These are phyloP conservation scores for Brotula barbata DNA, from an alignment of 2,797 vertebrate species.

Conservation along the genomic window DNA sequence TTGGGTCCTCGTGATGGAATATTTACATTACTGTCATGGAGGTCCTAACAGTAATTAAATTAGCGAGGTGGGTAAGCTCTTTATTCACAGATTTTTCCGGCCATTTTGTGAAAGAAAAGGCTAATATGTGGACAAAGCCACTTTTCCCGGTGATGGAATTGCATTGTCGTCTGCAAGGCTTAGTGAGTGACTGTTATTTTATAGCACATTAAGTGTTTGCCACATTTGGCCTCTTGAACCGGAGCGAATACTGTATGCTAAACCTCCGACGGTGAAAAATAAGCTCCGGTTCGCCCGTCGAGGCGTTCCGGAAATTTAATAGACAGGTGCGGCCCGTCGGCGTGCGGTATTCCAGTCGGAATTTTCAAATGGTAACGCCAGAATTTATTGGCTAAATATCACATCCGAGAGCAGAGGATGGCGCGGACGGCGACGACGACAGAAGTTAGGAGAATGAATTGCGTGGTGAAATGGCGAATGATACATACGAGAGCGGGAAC, in stretches of 20 bases:
- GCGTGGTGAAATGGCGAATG: slow-evolving; percentile 60
- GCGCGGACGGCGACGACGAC: slow-evolving; percentile 22
- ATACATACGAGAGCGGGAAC: slow-evolving; percentile 60
- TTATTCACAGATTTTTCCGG: slow-evolving; percentile 81
- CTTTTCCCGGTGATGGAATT: slow-evolving; percentile 75
- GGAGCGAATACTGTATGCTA: slow-evolving; percentile 33
- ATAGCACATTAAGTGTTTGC: slow-evolving; percentile 63
- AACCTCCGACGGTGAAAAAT: slow-evolving; percentile 56
- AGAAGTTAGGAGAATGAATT: slow-evolving; percentile 65
- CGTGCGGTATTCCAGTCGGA: slow-evolving; percentile 26
- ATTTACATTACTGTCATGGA: slow-evolving; percentile 97
- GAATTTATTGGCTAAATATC: slow-evolving; percentile 28
- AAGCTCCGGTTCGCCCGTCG: slow-evolving; percentile 39
- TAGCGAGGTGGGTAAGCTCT: slow-evolving; percentile 88
- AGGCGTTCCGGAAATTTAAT: slow-evolving; percentile 7
- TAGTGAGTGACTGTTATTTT: slow-evolving; percentile 66
- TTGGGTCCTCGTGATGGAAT: slow-evolving; percentile 90
- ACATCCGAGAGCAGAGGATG: slow-evolving; percentile 16
- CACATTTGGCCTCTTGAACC: slow-evolving; percentile 65
- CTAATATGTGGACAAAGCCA: slow-evolving; percentile 76
- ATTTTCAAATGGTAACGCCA: slow-evolving; percentile 35
- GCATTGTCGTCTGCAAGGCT: slow-evolving; percentile 60
- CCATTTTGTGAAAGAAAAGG: slow-evolving; percentile 69
- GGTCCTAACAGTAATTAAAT: slow-evolving; percentile 95
- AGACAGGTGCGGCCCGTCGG: neutral